Conservation (phyloP, 2,113 vertebrate genomes). For the Alosa alosa region DNA sequence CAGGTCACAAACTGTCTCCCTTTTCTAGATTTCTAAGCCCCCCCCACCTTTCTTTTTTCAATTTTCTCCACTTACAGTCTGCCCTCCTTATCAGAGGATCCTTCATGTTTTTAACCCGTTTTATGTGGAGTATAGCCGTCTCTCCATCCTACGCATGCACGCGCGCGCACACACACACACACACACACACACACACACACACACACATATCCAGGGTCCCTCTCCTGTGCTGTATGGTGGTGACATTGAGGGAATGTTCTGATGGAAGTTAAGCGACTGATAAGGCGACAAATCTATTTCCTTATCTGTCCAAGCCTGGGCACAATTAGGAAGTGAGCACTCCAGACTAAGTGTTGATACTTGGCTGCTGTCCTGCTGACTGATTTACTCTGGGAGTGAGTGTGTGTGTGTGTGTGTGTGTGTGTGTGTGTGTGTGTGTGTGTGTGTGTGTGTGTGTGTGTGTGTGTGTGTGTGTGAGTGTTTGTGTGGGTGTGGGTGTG, state of each 20-base stretch:
- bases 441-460: not conserved
- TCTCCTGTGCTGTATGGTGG: not conserved
- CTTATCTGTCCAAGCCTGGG: not conserved
- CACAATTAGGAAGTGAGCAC: conserved; percentile 6
- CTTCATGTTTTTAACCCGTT: not conserved
- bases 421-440: too few species aligned
- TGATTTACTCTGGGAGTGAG: not conserved
- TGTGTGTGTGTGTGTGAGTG: not conserved
- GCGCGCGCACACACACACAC: not conserved
- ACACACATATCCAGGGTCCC: not conserved
- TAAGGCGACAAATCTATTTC: conserved; percentile 10
- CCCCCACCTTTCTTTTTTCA: not conserved
- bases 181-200: not conserved
- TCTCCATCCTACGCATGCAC: not conserved
- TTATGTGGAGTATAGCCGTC: not conserved
- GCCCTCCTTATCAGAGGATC: not conserved
- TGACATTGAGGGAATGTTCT: not conserved
- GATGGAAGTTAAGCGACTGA: conserved; percentile 5
- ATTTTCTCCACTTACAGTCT: not conserved
- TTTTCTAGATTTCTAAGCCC: not conserved
- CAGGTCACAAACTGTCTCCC: not conserved
- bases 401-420: not conserved
- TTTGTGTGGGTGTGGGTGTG: too few species aligned
- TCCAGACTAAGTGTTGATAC: conserved; percentile 11
- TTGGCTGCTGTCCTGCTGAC: not conserved